phyloP scores from a whole-genome alignment of 2,888 invertebrate genomes.

The Therioaphis trifolii region DNA sequence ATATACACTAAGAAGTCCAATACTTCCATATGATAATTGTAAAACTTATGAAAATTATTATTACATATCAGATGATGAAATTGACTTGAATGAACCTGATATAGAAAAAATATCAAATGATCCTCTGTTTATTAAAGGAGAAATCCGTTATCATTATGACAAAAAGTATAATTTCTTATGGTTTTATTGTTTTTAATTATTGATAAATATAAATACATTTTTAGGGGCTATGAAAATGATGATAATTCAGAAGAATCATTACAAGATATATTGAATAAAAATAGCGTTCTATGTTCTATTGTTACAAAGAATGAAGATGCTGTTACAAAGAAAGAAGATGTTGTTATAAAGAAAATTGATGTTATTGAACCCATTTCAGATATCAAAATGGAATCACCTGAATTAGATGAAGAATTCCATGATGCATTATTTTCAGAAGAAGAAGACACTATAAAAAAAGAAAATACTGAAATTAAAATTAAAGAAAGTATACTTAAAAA shows the following conservation, averaged over 20 bases:
- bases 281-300: background rate
- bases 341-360: background rate
- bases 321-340: background rate
- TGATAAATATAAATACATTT: background rate
- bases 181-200: background rate
- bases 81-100: no score
- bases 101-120: slow-evolving; percentile 15
- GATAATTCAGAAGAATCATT: background rate
- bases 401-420: slow-evolving; percentile 42
- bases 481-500: background rate
- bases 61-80: slow-evolving; percentile 50
- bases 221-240: background rate
- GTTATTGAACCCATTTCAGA: background rate
- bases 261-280: background rate
- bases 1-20: slow-evolving; percentile 30
- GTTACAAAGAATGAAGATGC: background rate
- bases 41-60: slow-evolving; percentile 20
- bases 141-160: slow-evolving; percentile 41
- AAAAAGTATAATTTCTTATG: slow-evolving; percentile 26
- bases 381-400: background rate
- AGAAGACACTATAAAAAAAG: background rate
- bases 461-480: background rate
- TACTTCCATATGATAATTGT: slow-evolving; percentile 10
- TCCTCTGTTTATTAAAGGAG: slow-evolving; percentile 19
- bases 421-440: slow-evolving; percentile 21